phyloP scores from a whole-genome alignment of 2,113 vertebrate genomes.

The Tonatia bakeri region DNA sequence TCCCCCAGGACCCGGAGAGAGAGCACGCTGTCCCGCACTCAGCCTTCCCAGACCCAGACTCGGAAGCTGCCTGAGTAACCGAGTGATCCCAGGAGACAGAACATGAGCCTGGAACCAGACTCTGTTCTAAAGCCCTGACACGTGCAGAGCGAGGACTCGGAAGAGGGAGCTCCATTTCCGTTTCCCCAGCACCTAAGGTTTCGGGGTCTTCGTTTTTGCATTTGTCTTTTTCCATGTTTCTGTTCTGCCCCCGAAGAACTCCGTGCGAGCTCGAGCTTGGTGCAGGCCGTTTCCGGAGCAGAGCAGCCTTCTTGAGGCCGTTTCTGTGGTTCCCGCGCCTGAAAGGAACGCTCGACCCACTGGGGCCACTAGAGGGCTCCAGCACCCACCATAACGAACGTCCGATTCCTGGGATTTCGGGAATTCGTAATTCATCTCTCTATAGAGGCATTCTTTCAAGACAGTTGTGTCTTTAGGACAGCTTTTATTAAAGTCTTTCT shows the following conservation, averaged over 20 bases:
- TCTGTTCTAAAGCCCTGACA: neutral
- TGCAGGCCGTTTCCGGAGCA: neutral
- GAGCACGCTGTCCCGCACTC: too few species aligned
- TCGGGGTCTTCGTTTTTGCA: neutral
- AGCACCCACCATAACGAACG: neutral
- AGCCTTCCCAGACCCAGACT: neutral
- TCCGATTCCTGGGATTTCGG: accelerated
- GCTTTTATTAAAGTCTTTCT: neutral
- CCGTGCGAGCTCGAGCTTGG: too few species aligned
- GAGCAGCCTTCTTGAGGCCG: neutral
- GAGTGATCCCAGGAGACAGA: neutral
- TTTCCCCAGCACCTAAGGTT: neutral
- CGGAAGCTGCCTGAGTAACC: neutral
- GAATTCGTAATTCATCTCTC: neutral
- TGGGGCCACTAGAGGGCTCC: constrained; percentile 19
- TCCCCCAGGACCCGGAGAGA: neutral
- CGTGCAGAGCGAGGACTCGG: neutral
- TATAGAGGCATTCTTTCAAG: neutral
- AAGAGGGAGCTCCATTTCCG: neutral
- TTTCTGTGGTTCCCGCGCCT: accelerated
- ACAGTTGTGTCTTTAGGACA: neutral
- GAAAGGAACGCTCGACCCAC: neutral
- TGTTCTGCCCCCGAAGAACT: neutral
- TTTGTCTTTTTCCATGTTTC: neutral
- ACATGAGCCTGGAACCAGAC: neutral